Evolutionary conservation across 2,888 invertebrate genomes (phyloP), one percentile per base, ranked within the genome.

Genomic region (Diarsia rubi): DNA sequence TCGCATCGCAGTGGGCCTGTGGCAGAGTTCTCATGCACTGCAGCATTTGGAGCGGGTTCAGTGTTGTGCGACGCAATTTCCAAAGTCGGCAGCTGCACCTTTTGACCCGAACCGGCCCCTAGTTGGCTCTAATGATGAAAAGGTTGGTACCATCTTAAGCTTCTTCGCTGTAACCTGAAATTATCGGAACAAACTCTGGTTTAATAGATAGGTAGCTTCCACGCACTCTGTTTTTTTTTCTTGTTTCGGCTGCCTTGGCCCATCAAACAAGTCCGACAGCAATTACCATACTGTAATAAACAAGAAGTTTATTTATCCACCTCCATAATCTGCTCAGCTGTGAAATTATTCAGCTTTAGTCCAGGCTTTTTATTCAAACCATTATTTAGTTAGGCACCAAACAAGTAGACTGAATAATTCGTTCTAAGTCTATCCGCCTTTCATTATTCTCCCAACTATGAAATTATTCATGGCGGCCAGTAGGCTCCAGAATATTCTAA

Each of bases 1-100:
- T 52, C 97, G 98, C 88, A 99, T 99, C 73, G 98, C 98, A 5
- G 97, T 98, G 42, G 98, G 98, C 0, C 94, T 99, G 57, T 99
- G 99, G 98, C 97, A 97, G 94, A 98, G 98, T 88, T 98, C 98
- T 0, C 97, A 97, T 74, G 97, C 97, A 3, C 93, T 98, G 54
- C 97, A 97, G 82, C 93, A 95, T 73, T 78, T 96, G 74, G 95
- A 94, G 5, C 91, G 94, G 9, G 93, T 90, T 44, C 95, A 95
- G 83, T 96, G 96, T 88, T 96, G 96, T 80, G 93, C 92, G 1
- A 88, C 94, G 31, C 95, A 95, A 76, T 94, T 94, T 70, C 93
- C 94, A 0, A 94, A 94, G 79, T 73, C 92, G 3, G 87, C 88
- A 31, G 73, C 89, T 0, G 74, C 87, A 19, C 79, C 82, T 31